Conservation (phyloP, 2,888 invertebrate genomes). For the Lacanobia wlatinum region DNA sequence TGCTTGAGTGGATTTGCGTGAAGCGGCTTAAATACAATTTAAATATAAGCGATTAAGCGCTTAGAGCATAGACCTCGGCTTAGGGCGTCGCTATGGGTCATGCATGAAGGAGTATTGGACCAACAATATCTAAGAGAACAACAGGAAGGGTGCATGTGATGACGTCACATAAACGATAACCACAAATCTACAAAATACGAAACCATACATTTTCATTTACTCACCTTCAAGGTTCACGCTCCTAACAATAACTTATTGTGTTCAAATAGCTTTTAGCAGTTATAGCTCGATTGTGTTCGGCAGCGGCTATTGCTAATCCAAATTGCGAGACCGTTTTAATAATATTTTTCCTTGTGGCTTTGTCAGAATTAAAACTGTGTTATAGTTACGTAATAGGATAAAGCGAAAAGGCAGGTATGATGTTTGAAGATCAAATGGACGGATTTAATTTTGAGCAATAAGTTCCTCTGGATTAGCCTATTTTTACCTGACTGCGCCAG, state of each 20-base stretch:
- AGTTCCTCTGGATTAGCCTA: background rate
- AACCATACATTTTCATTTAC: background rate
- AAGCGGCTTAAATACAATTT: no score
- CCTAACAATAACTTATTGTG: constrained; percentile 18
- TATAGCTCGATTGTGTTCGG: constrained; percentile 4
- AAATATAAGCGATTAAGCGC: no score
- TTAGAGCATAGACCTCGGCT: no score
- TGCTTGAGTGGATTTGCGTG: no score
- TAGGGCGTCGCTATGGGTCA: no score
- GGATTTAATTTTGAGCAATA: background rate
- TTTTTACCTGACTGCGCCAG: no score
- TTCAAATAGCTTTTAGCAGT: constrained; percentile 17
- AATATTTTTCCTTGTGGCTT: constrained; percentile 11
- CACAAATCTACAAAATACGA: background rate
- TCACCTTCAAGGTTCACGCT: constrained; percentile 12
- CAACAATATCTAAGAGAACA: no score
- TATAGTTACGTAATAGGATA: background rate
- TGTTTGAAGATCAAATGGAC: no score
- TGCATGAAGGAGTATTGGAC: no score
- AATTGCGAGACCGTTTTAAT: constrained; percentile 22
- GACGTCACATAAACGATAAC: background rate
- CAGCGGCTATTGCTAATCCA: constrained; percentile 26
- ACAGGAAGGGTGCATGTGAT: no score
- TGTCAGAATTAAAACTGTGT: background rate
- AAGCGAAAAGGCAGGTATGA: background rate